These are phyloP conservation scores for Chrysolina haemoptera DNA, from an alignment of 2,888 invertebrate genomes.

Conservation along the genomic window DNA sequence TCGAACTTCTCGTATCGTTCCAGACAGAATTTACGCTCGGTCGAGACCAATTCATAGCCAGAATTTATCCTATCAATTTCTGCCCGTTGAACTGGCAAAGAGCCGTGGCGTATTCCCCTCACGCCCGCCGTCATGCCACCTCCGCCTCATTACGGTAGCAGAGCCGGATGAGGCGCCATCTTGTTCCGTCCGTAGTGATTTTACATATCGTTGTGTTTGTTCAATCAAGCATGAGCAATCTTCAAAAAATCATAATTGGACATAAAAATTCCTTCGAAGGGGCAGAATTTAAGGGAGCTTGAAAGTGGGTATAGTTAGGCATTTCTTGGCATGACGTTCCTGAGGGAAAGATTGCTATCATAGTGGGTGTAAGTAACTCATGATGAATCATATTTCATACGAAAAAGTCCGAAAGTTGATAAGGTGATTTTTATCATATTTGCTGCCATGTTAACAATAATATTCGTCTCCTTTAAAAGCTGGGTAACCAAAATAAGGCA, in stretches of 20 bases:
- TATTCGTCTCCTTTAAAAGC: too few species aligned
- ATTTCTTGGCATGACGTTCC: not conserved
- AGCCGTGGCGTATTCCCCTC: conserved; percentile 62
- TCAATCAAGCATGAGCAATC: conserved; percentile 66
- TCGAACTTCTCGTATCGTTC: conserved; percentile 37
- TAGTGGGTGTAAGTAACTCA: too few species aligned
- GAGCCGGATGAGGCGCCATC: conserved; percentile 66
- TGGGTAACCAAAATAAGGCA: too few species aligned
- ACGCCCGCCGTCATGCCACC: conserved; percentile 45
- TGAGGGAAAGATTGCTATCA: too few species aligned
- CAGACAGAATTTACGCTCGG: conserved; percentile 64
- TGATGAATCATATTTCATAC: too few species aligned
- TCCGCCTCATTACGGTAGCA: conserved; percentile 55
- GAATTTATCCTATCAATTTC: conserved; percentile 78
- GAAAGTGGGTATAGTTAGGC: not conserved
- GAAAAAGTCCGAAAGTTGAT: too few species aligned
- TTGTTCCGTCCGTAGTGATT: conserved; percentile 67
- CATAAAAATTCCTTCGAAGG: conserved; percentile 43
- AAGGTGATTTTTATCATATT: too few species aligned
- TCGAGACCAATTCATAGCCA: conserved; percentile 75
- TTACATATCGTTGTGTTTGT: conserved; percentile 68
- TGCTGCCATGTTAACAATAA: too few species aligned
- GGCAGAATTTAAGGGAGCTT: not conserved
- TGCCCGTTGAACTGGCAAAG: conserved; percentile 76
- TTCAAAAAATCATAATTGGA: conserved; percentile 65